Percentiles rank a stretch among this genome's conserved stretches.
These are phyloP conservation scores for Frankliniella intonsa DNA, from an alignment of 2,888 invertebrate species.

Conservation along the genomic window DNA sequence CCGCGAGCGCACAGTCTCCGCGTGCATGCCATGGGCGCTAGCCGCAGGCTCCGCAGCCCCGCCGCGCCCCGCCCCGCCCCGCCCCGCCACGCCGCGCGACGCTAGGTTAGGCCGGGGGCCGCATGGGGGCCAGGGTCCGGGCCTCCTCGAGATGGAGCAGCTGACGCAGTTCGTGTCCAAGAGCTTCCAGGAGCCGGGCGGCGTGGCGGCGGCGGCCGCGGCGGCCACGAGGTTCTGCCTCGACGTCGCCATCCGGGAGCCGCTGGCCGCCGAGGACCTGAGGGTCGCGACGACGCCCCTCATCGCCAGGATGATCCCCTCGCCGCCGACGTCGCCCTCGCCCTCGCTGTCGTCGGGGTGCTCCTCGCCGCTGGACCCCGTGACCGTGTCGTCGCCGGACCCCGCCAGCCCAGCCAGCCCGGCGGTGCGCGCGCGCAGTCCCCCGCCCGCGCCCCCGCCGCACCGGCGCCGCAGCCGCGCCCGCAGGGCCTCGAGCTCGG, in stretches of 20 bases:
- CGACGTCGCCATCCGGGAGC: slow-evolving; percentile 18
- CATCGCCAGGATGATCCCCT: slow-evolving; percentile 1
- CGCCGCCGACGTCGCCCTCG: slow-evolving; percentile 17
- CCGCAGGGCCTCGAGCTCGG: slow-evolving; percentile 25
- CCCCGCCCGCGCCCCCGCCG: neutral
- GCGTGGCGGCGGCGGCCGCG: slow-evolving; percentile 18
- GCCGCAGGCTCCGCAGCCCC: neutral
- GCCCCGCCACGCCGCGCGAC: neutral
- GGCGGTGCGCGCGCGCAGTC: neutral
- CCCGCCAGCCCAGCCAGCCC: slow-evolving; percentile 10
- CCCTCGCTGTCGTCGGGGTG: slow-evolving; percentile 6
- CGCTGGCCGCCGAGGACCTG: neutral
- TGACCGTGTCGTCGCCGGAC: slow-evolving; percentile 5
- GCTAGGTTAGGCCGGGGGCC: neutral
- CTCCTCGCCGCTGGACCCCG: slow-evolving; percentile 15
- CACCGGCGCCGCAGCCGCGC: neutral
- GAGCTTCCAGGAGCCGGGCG: slow-evolving; percentile 59
- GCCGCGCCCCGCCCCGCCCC: neutral
- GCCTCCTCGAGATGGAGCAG: slow-evolving; percentile 64
- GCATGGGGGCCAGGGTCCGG: neutral
- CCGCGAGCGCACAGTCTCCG: neutral
- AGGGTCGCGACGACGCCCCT: neutral
- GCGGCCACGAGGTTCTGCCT: slow-evolving; percentile 6
- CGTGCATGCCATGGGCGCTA: neutral
- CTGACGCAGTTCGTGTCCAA: slow-evolving; percentile 87